Evolutionary conservation across 2,797 vertebrate species (phyloP).

Genomic region (Mormyrops attenuatus): DNA sequence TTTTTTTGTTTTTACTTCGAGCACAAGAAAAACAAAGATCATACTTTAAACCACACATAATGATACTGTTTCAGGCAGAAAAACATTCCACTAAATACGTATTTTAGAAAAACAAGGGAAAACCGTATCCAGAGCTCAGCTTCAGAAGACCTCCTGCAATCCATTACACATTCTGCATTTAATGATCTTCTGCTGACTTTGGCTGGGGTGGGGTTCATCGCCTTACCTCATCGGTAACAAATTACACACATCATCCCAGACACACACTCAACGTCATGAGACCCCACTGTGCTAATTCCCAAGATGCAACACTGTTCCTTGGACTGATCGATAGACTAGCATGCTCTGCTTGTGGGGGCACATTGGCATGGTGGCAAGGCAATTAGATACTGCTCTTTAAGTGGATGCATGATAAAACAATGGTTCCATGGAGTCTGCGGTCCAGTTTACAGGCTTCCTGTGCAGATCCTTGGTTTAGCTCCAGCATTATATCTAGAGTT

Average conservation of each 20-base stretch:
- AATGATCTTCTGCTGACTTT: background rate
- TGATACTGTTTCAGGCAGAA: background rate
- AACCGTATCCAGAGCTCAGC: background rate
- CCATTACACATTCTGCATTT: background rate
- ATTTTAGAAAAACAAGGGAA: conserved; percentile 6
- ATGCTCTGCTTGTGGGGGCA: background rate
- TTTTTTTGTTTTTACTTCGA: background rate
- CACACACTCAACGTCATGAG: background rate
- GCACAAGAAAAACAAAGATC: background rate
- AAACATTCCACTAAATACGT: background rate
- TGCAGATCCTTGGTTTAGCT: background rate
- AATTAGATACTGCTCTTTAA: background rate
- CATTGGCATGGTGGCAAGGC: background rate
- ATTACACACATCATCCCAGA: conserved; percentile 24
- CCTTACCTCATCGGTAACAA: conserved; percentile 29
- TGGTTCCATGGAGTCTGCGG: background rate
- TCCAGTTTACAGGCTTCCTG: background rate
- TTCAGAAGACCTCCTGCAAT: background rate
- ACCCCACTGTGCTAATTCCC: background rate
- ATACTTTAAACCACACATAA: background rate
- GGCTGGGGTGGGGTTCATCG: conserved; percentile 13
- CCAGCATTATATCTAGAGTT: background rate
- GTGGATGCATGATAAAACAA: background rate
- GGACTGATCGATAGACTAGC: background rate
- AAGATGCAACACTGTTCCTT: background rate